Evolutionary conservation across 2,797 vertebrate species (phyloP), one percentile per base, ranked within the genome.

Genomic region (Hydrophis major): DNA sequence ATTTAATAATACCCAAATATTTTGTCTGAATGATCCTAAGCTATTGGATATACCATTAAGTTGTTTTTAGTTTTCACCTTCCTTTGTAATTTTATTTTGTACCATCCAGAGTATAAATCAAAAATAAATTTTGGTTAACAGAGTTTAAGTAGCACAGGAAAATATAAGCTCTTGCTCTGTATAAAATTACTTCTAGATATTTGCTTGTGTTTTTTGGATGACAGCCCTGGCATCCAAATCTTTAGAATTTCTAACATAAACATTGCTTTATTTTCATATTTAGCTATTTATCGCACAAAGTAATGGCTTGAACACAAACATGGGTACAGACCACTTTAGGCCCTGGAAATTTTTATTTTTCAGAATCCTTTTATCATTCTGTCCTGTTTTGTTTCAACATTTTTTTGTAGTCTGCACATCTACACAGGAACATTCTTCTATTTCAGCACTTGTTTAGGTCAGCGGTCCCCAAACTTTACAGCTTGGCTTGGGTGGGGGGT

Each of bases 141-240:
- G 78, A 42, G 18, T 66, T 6, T 59, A 66, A 47, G 10, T 42
- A 93, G 50, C 60, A 50, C 59, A 42, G 59, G 32, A 56, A 50
- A 87, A 87, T 27, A 69, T 59, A 63, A 42, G 28, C n/a, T 32
- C 83, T 74, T 93, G 59, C 53, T 42, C 60, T 60, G 42, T 60
- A 90, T 87, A 90, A 55, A 90, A 59, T 88, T 88, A 61, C 63
- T 88, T 47, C 63, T 74, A 28, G 53, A 60, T 53, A 93, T 90
- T 55, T 88, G 74, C 63, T 37, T 27, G 22, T 53, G 7, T 50
- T 7, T 61, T 13, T 50, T 61, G 83, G 87, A 93, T 27, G 32
- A 55, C 53, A 55, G 7, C 4, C 61, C 61, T 78, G 55, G 55
- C 42, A 56, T 50, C 22, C 47, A 57, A 37, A 91, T 69, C 88